These are phyloP conservation scores for Grammomys surdaster DNA, from an alignment of 2,113 vertebrate species.

Conservation along the genomic window DNA sequence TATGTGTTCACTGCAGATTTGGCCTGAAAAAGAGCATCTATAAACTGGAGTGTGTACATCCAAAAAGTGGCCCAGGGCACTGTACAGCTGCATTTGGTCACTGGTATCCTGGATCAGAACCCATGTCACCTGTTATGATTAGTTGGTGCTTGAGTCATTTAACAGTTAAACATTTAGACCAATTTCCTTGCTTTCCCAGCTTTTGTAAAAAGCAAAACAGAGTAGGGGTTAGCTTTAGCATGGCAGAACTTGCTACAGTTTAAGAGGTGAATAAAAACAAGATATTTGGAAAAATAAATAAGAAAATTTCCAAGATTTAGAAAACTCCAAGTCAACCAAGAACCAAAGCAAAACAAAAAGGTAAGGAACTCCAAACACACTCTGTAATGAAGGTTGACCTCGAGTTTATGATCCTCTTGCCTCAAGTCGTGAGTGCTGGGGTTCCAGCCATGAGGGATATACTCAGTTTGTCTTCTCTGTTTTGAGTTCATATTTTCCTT, in stretches of 20 bases:
- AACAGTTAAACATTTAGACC: not conserved
- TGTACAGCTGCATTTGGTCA: not conserved
- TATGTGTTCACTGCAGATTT: not conserved
- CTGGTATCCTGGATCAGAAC: not conserved
- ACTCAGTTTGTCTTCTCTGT: not conserved
- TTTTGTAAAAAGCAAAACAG: not conserved
- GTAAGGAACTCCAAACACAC: not conserved
- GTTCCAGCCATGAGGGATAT: not conserved
- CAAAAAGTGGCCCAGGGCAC: not conserved
- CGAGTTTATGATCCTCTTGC: not conserved
- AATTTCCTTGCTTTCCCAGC: not conserved
- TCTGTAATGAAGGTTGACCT: not conserved
- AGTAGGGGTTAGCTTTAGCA: not conserved
- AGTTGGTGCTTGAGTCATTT: not conserved
- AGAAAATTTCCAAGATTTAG: conserved; percentile 1
- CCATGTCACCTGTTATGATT: not conserved
- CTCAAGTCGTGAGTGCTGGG: not conserved
- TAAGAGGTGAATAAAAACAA: not conserved
- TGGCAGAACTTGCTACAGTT: not conserved
- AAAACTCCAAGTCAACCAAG: not conserved
- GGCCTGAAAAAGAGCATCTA: not conserved
- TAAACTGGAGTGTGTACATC: rapidly evolving
- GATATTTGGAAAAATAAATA: not conserved
- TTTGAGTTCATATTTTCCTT: conserved; percentile 20
- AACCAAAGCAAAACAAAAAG: no score